Percentiles rank a stretch among this genome's conserved stretches.
Conservation (phyloP, 2,113 vertebrate genomes). For the Zingel zingel region DNA sequence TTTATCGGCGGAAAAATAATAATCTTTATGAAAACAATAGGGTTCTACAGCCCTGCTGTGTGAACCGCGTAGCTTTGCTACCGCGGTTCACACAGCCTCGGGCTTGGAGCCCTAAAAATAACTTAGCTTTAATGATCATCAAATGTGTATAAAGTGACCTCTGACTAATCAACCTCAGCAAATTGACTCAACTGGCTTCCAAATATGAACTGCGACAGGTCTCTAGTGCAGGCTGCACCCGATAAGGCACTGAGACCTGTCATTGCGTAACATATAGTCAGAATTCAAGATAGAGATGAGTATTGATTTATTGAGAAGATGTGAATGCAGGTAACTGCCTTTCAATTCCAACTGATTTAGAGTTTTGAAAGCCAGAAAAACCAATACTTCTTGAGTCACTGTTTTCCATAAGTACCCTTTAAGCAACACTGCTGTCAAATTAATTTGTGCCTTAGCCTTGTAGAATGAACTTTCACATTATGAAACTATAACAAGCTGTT, state of each 20-base stretch:
- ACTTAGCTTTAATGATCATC: conserved; percentile 1
- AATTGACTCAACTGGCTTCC: conserved; percentile 11
- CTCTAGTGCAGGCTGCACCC: not conserved
- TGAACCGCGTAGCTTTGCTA: no score
- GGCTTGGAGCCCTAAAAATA: not conserved
- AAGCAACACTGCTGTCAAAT: not conserved
- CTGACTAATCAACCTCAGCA: conserved; percentile 18
- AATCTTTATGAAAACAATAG: no score
- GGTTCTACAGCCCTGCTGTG: no score
- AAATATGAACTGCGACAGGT: not conserved
- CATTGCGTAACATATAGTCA: not conserved
- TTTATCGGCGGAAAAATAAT: no score
- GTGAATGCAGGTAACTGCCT: not conserved
- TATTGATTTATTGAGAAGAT: not conserved
- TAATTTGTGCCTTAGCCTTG: not conserved
- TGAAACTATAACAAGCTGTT: not conserved
- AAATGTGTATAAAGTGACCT: conserved; percentile 18
- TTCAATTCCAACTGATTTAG: not conserved
- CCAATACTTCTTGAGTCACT: not conserved
- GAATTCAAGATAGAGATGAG: not conserved
- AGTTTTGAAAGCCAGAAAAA: not conserved
- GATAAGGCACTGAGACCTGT: not conserved
- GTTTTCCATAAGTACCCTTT: not conserved
- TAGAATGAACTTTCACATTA: not conserved
- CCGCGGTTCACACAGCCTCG: no score